Conservation (phyloP, 2,797 vertebrate genomes). For the Phataginus tetradactyla region DNA sequence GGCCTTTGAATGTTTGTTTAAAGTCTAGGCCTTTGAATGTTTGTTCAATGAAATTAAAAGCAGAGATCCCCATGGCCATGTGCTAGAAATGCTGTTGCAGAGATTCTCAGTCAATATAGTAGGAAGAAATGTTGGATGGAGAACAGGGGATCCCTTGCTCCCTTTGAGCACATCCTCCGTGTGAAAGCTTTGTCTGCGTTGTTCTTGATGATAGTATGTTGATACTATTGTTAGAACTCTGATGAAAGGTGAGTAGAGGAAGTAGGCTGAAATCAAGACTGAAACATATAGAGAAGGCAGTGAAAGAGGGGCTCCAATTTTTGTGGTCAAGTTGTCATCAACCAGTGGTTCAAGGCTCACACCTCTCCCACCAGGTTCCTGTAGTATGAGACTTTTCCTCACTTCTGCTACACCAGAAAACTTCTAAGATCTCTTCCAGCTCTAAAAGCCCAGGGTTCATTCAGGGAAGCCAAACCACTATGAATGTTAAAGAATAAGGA, state of each 20-base stretch:
- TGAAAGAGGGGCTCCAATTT: background rate
- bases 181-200: background rate
- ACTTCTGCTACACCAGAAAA: background rate
- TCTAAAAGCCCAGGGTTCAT: background rate
- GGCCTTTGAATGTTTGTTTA: background rate
- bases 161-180: background rate
- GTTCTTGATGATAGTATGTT: background rate
- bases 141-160: background rate
- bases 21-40: background rate
- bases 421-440: background rate
- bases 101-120: background rate
- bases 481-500: background rate
- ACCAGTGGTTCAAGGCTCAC: background rate
- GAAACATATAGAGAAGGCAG: background rate
- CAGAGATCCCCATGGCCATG: background rate
- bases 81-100: background rate
- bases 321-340: background rate
- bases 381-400: background rate
- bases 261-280: constrained; percentile 14
- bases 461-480: background rate
- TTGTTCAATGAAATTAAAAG: background rate
- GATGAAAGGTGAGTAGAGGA: background rate
- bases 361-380: background rate
- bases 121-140: background rate
- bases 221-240: background rate